phyloP scores from a whole-genome alignment of 2,797 vertebrate genomes.

The Melanogrammus aeglefinus region DNA sequence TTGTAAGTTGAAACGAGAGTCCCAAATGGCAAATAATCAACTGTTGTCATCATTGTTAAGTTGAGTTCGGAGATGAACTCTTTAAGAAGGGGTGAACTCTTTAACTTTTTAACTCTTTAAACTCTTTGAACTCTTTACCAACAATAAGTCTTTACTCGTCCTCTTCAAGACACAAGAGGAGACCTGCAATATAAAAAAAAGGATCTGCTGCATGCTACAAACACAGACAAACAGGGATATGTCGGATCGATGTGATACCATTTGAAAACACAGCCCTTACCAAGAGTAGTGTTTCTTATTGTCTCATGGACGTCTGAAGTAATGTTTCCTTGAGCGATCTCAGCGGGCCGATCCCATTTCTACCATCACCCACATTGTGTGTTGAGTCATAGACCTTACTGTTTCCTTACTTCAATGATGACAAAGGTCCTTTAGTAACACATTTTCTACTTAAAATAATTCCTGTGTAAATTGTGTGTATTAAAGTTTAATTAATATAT shows the following conservation, averaged over 20 bases:
- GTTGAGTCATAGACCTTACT: too few species aligned
- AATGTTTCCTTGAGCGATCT: not conserved
- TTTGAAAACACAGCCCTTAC: not conserved
- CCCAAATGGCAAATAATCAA: not conserved
- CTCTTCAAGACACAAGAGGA: not conserved
- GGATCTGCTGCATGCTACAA: not conserved
- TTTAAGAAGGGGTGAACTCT: too few species aligned
- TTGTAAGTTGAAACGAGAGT: not conserved
- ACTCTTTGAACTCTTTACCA: not conserved
- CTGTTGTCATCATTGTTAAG: not conserved
- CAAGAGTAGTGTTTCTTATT: not conserved
- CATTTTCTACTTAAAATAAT: not conserved
- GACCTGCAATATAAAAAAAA: not conserved
- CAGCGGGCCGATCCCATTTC: not conserved
- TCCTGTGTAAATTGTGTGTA: not conserved
- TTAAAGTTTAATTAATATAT: not conserved
- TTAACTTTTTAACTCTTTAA: too few species aligned
- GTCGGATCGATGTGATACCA: not conserved
- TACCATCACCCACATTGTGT: not conserved
- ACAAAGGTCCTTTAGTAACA: not conserved
- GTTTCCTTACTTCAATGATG: not conserved
- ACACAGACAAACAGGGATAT: not conserved
- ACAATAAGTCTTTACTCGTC: too few species aligned
- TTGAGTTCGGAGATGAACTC: not conserved
- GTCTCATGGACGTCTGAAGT: not conserved